Percentiles rank a stretch among this genome's conserved stretches.
phyloP scores from a whole-genome alignment of 2,888 invertebrate genomes.

The Hipparchia semele region DNA sequence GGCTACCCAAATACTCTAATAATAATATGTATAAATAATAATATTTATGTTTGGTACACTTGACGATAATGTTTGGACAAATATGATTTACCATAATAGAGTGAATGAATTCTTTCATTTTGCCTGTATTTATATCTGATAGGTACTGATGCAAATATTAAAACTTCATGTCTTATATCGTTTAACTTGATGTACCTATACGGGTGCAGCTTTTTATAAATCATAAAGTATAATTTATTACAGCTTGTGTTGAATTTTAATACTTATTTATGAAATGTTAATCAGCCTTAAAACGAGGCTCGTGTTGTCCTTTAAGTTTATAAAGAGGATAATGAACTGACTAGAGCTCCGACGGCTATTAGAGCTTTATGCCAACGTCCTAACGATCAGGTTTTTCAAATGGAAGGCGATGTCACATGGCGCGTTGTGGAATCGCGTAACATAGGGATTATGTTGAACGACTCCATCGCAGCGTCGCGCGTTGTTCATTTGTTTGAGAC shows the following conservation, averaged over 20 bases:
- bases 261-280: not conserved
- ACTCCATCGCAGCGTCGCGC: no score
- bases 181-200: not conserved
- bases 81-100: conserved; percentile 1
- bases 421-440: no score
- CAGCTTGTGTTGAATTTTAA: not conserved
- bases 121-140: not conserved
- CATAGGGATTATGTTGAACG: no score
- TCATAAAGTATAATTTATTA: not conserved
- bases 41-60: not conserved
- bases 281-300: no score
- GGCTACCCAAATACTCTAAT: not conserved
- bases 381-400: no score
- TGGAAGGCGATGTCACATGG: no score
- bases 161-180: not conserved
- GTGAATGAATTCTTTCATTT: not conserved
- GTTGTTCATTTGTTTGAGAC: no score
- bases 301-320: no score
- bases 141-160: not conserved
- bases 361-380: no score
- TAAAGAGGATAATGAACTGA: no score
- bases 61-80: conserved; percentile 11
- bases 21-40: conserved; percentile 15
- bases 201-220: not conserved
- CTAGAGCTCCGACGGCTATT: no score